phyloP scores from a whole-genome alignment of 2,888 invertebrate species.

The Calliopum simillimum region DNA sequence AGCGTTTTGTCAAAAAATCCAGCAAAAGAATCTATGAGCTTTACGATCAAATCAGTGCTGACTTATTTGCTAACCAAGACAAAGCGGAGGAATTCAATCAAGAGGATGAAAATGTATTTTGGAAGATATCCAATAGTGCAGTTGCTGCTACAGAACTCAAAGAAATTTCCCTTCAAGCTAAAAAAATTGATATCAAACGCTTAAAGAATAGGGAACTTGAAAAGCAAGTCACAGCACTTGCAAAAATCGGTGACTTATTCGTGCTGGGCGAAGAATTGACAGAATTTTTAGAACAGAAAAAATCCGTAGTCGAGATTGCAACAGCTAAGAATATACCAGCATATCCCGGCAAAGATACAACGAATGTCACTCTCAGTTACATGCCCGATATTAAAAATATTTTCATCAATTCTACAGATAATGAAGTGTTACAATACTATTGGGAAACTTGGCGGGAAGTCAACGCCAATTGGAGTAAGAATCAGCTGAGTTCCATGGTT shows the following conservation, averaged over 20 bases:
- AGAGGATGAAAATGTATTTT: slow-evolving; percentile 37
- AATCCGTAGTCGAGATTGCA: too few relatives aligned
- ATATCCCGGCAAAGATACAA: too few relatives aligned
- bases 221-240: slow-evolving; percentile 36
- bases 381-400: too few relatives aligned
- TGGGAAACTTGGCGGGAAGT: too few relatives aligned
- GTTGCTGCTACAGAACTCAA: slow-evolving; percentile 42
- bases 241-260: slow-evolving; percentile 35
- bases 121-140: slow-evolving; percentile 38
- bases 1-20: too few relatives aligned
- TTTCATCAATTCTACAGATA: background rate
- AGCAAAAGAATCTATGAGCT: background rate
- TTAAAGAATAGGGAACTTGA: slow-evolving; percentile 38
- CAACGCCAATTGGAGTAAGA: background rate
- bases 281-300: too few relatives aligned
- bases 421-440: too few relatives aligned
- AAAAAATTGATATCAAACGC: slow-evolving; percentile 59
- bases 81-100: slow-evolving; percentile 14
- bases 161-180: slow-evolving; percentile 70
- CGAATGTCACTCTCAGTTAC: too few relatives aligned
- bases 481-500: background rate
- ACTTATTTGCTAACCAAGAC: slow-evolving; percentile 6
- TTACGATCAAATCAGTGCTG: background rate
- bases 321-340: too few relatives aligned
- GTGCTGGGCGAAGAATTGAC: slow-evolving; percentile 24